phyloP scores from a whole-genome alignment of 2,888 invertebrate genomes.

The Leptinotarsa juncta region DNA sequence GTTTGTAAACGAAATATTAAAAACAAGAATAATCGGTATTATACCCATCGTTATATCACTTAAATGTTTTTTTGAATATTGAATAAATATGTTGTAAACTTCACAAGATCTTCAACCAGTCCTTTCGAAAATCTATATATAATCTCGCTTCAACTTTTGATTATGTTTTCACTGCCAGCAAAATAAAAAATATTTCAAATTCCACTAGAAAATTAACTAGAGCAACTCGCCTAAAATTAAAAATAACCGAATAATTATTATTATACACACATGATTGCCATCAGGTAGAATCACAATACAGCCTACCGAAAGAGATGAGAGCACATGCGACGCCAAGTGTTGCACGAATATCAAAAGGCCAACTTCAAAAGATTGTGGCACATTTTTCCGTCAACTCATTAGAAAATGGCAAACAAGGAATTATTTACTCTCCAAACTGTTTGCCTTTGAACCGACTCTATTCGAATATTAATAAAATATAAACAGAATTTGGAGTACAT shows the following conservation, averaged over 20 bases:
- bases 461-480: neutral
- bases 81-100: too few species aligned
- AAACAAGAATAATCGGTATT: too few species aligned
- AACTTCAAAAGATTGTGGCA: slow-evolving; percentile 32
- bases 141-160: too few species aligned
- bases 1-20: too few species aligned
- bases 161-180: too few species aligned
- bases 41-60: too few species aligned
- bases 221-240: too few species aligned
- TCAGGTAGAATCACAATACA: neutral
- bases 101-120: too few species aligned
- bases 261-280: neutral
- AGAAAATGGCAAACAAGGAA: slow-evolving; percentile 31
- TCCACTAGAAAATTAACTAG: too few species aligned
- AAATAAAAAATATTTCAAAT: too few species aligned
- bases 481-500: neutral
- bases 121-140: too few species aligned
- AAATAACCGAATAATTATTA: neutral
- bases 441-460: slow-evolving; percentile 34
- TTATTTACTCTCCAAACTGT: slow-evolving; percentile 35
- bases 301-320: slow-evolving; percentile 20
- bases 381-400: slow-evolving; percentile 35
- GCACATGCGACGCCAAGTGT: slow-evolving; percentile 20
- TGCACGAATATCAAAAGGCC: slow-evolving; percentile 32
- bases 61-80: too few species aligned